Evolutionary conservation across 2,888 invertebrate genomes (phyloP).

Genomic region (Drosophila aldrichi): DNA sequence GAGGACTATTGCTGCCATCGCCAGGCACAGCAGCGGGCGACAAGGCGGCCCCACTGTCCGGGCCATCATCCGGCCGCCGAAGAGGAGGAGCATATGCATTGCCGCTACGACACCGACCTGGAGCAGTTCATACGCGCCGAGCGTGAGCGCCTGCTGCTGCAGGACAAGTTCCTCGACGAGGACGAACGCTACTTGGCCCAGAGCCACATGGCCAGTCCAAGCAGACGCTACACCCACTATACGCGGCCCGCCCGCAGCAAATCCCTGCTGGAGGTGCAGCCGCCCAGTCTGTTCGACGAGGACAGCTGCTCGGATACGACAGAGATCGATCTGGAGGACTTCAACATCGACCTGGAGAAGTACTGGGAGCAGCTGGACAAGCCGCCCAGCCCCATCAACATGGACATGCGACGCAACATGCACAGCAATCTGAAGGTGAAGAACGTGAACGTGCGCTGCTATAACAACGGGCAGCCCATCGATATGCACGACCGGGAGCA

Average conservation of each 20-base stretch:
- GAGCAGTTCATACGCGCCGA: conserved; percentile 84
- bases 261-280: conserved; percentile 84
- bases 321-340: conserved; percentile 85
- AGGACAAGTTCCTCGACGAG: conserved; percentile 85
- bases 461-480: conserved; percentile 84
- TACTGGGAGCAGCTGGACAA: conserved; percentile 85
- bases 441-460: conserved; percentile 84
- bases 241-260: conserved; percentile 82
- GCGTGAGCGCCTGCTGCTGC: conserved; percentile 82
- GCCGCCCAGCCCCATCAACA: conserved; percentile 84
- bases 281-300: conserved; percentile 84
- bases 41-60: conserved; percentile 71
- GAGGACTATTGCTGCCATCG: conserved; percentile 84
- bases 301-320: conserved; percentile 85
- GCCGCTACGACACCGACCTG: conserved; percentile 83
- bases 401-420: conserved; percentile 85
- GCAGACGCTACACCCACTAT: conserved; percentile 59
- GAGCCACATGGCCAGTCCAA: conserved; percentile 48
- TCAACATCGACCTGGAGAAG: conserved; percentile 85
- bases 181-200: conserved; percentile 82
- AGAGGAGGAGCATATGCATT: conserved; percentile 84
- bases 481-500: conserved; percentile 84
- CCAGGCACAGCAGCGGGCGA: conserved; percentile 64
- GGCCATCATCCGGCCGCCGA: conserved; percentile 83
- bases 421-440: conserved; percentile 84